These are phyloP conservation scores for Xiphophorus hellerii DNA, from an alignment of 2,113 vertebrate genomes.

Conservation along the genomic window DNA sequence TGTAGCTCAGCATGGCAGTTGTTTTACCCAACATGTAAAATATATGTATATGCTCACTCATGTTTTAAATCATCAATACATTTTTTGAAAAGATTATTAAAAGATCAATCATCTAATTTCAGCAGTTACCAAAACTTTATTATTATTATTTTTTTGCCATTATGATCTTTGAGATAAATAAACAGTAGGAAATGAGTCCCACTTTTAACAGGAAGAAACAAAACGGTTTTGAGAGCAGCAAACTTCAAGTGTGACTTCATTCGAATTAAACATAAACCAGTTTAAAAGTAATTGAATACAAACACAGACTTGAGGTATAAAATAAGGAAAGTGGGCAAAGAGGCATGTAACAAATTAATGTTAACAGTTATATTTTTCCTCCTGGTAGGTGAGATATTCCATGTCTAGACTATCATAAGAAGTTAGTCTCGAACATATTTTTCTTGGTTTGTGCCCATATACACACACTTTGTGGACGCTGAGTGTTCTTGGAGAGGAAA, in stretches of 20 bases:
- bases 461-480: slow-evolving; percentile 44
- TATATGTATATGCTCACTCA: too few relatives aligned
- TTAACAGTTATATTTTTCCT: slow-evolving; percentile 58
- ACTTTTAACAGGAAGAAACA: slow-evolving; percentile 30
- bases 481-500: slow-evolving; percentile 44
- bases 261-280: slow-evolving; percentile 60
- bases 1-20: too few relatives aligned
- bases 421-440: slow-evolving; percentile 69
- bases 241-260: slow-evolving; percentile 43
- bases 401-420: slow-evolving; percentile 71
- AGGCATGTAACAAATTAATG: slow-evolving; percentile 59
- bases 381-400: slow-evolving; percentile 71
- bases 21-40: too few relatives aligned
- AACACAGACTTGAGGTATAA: slow-evolving; percentile 55
- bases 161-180: slow-evolving; percentile 12
- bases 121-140: too few relatives aligned
- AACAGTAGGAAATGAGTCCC: slow-evolving; percentile 22
- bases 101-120: too few relatives aligned
- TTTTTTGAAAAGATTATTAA: too few relatives aligned
- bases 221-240: slow-evolving; percentile 50
- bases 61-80: too few relatives aligned
- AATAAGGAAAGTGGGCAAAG: slow-evolving; percentile 51
- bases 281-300: slow-evolving; percentile 72
- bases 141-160: too few relatives aligned
- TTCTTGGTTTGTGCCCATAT: slow-evolving; percentile 67